Base-by-base conservation (phyloP, 2,113 vertebrate genomes). In the Sebastes schlegelii region DNA sequence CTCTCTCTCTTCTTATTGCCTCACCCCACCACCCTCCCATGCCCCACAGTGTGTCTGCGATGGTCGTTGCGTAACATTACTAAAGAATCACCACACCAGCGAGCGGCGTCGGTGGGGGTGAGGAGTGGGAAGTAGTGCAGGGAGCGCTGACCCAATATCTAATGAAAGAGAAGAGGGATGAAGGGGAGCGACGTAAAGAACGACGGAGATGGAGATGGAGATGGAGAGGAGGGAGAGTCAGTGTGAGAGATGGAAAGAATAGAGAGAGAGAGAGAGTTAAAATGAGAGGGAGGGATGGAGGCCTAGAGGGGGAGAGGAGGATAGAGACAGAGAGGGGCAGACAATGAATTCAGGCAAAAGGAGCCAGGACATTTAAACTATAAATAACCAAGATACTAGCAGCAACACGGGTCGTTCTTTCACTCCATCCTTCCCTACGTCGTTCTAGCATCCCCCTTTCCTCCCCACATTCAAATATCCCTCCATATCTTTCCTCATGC, bases 341-440 rank as follows among this genome's bases (percentile, higher is more conserved):
- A 89, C 87, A 89, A 91, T 87, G 88, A 91, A 85, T 90, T 88
- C 84, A 89, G 88, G 89, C 86, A 86, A 92, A 86, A 92, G 84
- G 70, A 90, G 89, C 68, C 76, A 62, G 81, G 74, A 88, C 86
- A 84, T 90, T 87, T 88, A 49, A 85, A 88, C 89, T 91, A 92
- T 91, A 90, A 92, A 91, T 92, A 92, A 88, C 91, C 54, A 54
- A 79, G 75, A 88, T 76, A 88, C 86, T 77, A 85, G 88, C 88
- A 87, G 84, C 87, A 89, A 74, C 79, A 67, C 79, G 88, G 83
- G 57, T 58, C 17, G 11, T 43, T 60, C 68, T 54, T 65, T 66
- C 68, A 0, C 67, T 84, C 62, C 48, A 13, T 83, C 51, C 45
- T 12, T 63, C 55, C 71, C 60, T 19, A 5, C 65, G 34, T 74